These are phyloP conservation scores for Micromussa lordhowensis DNA, from an alignment of 92 coral and sea anemone species.

Conservation along the genomic window DNA sequence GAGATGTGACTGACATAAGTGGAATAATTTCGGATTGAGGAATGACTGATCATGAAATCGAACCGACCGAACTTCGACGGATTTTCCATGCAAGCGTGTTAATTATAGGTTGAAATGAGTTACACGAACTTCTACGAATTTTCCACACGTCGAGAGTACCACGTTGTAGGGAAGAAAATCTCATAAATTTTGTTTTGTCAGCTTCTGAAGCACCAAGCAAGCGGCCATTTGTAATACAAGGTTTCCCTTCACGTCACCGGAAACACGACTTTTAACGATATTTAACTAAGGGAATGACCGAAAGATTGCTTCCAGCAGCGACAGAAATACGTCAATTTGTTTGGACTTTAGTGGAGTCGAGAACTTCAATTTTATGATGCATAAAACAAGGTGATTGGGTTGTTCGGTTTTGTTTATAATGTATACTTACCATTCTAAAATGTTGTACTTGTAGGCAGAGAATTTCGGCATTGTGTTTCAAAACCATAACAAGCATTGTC, in stretches of 20 bases:
- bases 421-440: neutral
- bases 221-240: conserved; percentile 14
- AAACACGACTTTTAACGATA: conserved; percentile 41
- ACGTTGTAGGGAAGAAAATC: neutral
- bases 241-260: conserved; percentile 11
- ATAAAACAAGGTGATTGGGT: conserved; percentile 32
- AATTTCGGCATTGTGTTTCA: conserved; percentile 43
- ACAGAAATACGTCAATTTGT: conserved; percentile 28
- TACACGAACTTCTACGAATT: neutral
- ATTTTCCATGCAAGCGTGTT: neutral
- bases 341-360: conserved; percentile 16
- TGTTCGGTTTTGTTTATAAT: neutral
- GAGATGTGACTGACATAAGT: neutral
- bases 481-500: conserved; percentile 42
- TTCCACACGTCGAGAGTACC: neutral
- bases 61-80: neutral
- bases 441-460: conserved; percentile 29
- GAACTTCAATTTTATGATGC: conserved; percentile 21
- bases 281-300: conserved; percentile 35
- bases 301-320: conserved; percentile 22
- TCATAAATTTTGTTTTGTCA: neutral
- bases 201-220: neutral
- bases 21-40: conserved; percentile 18
- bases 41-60: conserved; percentile 31
- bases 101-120: neutral